Conservation (phyloP, 2,888 invertebrate genomes). For the Xylota segnis region DNA sequence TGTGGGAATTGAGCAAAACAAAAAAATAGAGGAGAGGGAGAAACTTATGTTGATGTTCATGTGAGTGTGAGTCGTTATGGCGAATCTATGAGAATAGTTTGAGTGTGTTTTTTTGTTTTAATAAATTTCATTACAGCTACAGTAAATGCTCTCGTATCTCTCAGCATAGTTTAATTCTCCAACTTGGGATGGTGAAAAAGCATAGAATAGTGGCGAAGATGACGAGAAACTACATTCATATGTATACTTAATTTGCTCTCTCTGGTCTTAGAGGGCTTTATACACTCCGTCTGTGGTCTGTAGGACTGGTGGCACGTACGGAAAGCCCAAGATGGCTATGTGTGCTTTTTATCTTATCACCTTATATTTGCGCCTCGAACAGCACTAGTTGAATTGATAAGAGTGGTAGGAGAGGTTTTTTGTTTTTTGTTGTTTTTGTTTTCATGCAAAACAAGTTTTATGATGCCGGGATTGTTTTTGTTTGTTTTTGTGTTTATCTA, state of each 20-base stretch:
- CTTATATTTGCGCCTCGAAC: constrained; percentile 12
- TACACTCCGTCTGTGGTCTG: not conserved
- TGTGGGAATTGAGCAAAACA: constrained; percentile 49
- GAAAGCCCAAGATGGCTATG: constrained; percentile 21
- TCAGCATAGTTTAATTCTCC: constrained; percentile 18
- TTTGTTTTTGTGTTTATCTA: constrained; percentile 15
- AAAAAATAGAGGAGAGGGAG: constrained; percentile 24
- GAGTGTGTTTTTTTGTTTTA: constrained; percentile 8
- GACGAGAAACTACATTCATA: not conserved
- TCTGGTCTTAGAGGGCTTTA: not conserved
- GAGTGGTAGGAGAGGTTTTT: not conserved
- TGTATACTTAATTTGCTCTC: not conserved
- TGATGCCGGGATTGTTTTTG: constrained; percentile 13
- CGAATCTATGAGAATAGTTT: constrained; percentile 41
- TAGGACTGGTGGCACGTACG: not conserved
- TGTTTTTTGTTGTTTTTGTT: not conserved
- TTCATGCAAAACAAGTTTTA: constrained; percentile 2
- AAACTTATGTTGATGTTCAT: not conserved
- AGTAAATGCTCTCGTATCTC: constrained; percentile 8
- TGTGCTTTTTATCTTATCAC: constrained; percentile 47
- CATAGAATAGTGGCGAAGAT: not conserved
- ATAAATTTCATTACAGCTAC: constrained; percentile 23
- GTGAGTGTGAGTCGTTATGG: constrained; percentile 5
- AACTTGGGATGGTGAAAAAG: constrained; percentile 20
- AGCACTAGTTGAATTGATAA: constrained; percentile 57